Evolutionary conservation across 1,140 invertebrate genomes (phyloP).

Genomic region (Planococcus citri): DNA sequence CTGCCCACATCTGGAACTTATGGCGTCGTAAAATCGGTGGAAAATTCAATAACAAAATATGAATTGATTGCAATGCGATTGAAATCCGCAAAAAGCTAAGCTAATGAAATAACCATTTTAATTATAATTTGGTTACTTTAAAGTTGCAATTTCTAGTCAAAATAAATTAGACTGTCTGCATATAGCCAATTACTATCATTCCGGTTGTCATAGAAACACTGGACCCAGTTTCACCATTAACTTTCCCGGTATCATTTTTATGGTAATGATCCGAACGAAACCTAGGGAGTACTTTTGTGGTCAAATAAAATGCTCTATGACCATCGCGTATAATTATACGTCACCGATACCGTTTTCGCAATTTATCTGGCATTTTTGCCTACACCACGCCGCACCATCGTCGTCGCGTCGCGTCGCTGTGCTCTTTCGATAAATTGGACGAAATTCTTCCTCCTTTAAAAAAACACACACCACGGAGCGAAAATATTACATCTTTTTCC

Average conservation of each 20-base stretch:
- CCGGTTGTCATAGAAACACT: conserved; percentile 14
- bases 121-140: conserved; percentile 14
- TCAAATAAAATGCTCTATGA: conserved; percentile 15
- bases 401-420: no score
- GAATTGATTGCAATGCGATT: background rate
- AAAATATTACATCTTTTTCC: no score
- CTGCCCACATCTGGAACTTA: no score
- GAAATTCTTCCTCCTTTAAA: no score
- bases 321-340: conserved; percentile 15
- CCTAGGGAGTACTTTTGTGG: conserved; percentile 9
- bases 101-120: conserved; percentile 13
- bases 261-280: conserved; percentile 1
- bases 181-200: conserved; percentile 5
- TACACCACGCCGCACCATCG: no score
- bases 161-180: conserved; percentile 13
- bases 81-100: background rate
- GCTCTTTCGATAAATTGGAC: background rate
- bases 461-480: no score
- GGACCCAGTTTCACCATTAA: background rate
- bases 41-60: background rate
- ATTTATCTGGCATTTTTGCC: background rate
- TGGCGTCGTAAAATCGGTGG: background rate
- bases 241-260: conserved; percentile 16
- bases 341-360: conserved; percentile 1
- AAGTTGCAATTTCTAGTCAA: conserved; percentile 12